Base-by-base conservation (phyloP, 2,113 vertebrate genomes). In the Felis catus region DNA sequence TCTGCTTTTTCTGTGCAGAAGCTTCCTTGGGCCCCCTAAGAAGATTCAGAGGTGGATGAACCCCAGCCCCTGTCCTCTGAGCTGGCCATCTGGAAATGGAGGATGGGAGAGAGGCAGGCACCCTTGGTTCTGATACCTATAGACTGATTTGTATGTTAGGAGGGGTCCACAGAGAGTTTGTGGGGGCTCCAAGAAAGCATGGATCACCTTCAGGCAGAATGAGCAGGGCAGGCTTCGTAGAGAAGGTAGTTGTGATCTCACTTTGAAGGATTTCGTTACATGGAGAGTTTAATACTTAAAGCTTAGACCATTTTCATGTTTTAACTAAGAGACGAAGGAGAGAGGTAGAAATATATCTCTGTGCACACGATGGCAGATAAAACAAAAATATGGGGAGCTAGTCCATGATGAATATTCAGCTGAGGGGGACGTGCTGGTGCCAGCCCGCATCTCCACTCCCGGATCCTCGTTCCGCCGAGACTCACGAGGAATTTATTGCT, bases 401-500 rank as follows among this genome's bases (percentile, higher is more conserved):
- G 96, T 89, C 89, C 6, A 41, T 99, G 98, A 99, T 99, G 98
- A 98, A 99, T 98, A 98, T 98, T 92, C 97, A 92, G 98, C 98
- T 97, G 96, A 98, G 97, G 98, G 99, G 98, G 92, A 98, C 5
- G 15, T 25, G 86, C 51, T 76, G 95, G 96, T 98, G 94, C 71
- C 79, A 98, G 98, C 97, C 36, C 25, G 65, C 97, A 84, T 92
- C 97, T 98, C 93, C 95, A 86, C 96, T 98, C 97, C 97, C 51
- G 53, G 55, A 96, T 96, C 97, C 1, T 91, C 97, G 31, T 91
- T 98, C 98, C 98, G 33, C 98, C 0, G 98, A 98, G 99, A 98
- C 98, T 98, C 98, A 92, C 97, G 81, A 97, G 98, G 97, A 98
- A 99, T 99, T 99, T 99, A 99, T 99, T 98, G 98, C 98, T 98